phyloP scores from a whole-genome alignment of 1,140 invertebrate genomes.

The Archivesica marissinica region DNA sequence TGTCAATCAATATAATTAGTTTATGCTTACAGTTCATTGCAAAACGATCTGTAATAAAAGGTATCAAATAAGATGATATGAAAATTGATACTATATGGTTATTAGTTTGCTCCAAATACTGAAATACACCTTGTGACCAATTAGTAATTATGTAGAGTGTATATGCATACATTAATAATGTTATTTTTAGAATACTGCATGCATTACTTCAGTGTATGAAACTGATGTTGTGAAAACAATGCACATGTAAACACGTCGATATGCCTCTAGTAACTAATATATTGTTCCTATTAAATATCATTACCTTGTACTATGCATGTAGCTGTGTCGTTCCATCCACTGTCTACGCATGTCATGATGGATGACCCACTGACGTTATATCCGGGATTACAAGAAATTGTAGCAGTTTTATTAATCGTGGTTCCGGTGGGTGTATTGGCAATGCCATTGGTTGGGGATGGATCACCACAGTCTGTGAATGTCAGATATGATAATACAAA shows the following conservation, averaged over 20 bases:
- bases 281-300: too few relatives aligned
- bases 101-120: too few relatives aligned
- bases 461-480: slow-evolving; percentile 17
- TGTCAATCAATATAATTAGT: too few relatives aligned
- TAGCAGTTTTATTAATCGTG: not conserved
- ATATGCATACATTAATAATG: not conserved
- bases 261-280: too few relatives aligned
- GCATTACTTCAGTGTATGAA: not conserved
- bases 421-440: not conserved
- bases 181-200: not conserved
- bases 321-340: not conserved
- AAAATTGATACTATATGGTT: too few relatives aligned
- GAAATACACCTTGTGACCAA: too few relatives aligned
- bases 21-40: too few relatives aligned
- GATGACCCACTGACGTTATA: not conserved
- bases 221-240: not conserved
- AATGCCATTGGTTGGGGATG: not conserved
- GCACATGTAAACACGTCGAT: too few relatives aligned
- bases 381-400: not conserved
- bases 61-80: too few relatives aligned
- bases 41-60: too few relatives aligned
- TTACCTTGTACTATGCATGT: not conserved
- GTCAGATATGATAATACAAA: not conserved
- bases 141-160: too few relatives aligned
- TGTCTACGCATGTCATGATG: not conserved